Evolutionary conservation across 2,113 vertebrate species (phyloP).

Genomic region (Saccopteryx bilineata): DNA sequence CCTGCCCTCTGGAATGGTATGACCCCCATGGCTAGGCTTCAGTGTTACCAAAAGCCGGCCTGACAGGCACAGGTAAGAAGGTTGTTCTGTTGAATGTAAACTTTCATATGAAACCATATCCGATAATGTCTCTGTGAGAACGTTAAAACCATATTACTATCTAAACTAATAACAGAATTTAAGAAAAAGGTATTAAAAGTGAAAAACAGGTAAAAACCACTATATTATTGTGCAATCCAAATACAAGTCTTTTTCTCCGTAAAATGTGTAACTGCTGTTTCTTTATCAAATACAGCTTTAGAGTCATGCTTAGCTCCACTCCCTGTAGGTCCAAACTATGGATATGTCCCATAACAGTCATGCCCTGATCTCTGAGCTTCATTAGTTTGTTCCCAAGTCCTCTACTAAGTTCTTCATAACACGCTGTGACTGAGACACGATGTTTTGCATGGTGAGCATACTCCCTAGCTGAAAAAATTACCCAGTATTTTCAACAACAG

Average conservation of each 20-base stretch:
- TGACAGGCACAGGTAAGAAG: background rate
- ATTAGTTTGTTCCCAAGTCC: background rate
- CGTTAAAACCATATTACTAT: too few relatives aligned
- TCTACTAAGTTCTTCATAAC: background rate
- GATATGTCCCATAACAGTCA: background rate
- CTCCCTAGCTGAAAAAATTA: background rate
- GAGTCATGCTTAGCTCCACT: background rate
- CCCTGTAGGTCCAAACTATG: background rate
- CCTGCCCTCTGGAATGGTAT: background rate
- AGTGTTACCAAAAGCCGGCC: too few relatives aligned
- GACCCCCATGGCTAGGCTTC: too few relatives aligned
- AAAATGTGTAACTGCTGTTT: background rate
- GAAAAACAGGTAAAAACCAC: background rate
- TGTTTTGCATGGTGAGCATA: background rate
- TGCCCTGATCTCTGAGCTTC: background rate
- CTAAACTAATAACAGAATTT: too few relatives aligned
- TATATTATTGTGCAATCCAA: background rate
- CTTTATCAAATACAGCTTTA: background rate
- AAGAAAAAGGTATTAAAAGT: too few relatives aligned
- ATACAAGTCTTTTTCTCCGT: background rate
- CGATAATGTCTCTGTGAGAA: background rate
- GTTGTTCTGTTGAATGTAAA: background rate
- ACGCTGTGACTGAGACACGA: background rate
- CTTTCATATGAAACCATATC: background rate
- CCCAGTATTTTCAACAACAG: background rate